These are phyloP conservation scores for Dolichotis patagonum DNA, from an alignment of 2,113 vertebrate genomes.

Conservation along the genomic window DNA sequence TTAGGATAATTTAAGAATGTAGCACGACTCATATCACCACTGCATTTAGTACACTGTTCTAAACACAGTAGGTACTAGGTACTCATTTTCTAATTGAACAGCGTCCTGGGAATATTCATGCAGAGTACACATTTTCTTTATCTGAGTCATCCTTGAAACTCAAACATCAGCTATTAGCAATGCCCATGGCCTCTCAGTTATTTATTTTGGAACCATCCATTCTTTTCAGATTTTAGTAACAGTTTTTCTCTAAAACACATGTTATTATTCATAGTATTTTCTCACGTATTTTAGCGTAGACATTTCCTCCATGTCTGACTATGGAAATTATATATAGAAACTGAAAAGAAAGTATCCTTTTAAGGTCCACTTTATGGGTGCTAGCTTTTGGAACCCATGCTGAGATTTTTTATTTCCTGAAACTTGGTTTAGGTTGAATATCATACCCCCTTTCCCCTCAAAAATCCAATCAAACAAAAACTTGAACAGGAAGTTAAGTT, in stretches of 20 bases:
- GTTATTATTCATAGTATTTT: not conserved
- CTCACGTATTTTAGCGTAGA: not conserved
- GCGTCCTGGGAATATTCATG: not conserved
- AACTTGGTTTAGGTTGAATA: not conserved
- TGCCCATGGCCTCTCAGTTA: not conserved
- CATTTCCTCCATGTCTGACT: not conserved
- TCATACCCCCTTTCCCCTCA: not conserved
- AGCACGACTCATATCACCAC: not conserved
- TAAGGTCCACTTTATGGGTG: not conserved
- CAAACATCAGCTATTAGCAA: not conserved
- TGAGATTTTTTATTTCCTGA: not conserved
- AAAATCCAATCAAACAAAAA: not conserved
- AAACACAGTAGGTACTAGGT: not conserved
- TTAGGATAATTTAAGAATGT: not conserved
- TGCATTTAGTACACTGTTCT: not conserved
- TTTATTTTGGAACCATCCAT: conserved; percentile 32
- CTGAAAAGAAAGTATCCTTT: not conserved
- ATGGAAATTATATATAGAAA: not conserved
- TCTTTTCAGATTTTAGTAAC: not conserved
- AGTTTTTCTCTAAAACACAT: not conserved
- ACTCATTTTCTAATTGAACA: not conserved
- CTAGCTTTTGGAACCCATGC: not conserved
- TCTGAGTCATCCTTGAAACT: not conserved
- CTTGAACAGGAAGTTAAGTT: not conserved
- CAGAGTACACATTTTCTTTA: not conserved